A percentile compares a stretch with the other conserved stretches of the same genome.
Conservation (phyloP, 1,140 invertebrate species). For the Ptiloglossa arizonensis region DNA sequence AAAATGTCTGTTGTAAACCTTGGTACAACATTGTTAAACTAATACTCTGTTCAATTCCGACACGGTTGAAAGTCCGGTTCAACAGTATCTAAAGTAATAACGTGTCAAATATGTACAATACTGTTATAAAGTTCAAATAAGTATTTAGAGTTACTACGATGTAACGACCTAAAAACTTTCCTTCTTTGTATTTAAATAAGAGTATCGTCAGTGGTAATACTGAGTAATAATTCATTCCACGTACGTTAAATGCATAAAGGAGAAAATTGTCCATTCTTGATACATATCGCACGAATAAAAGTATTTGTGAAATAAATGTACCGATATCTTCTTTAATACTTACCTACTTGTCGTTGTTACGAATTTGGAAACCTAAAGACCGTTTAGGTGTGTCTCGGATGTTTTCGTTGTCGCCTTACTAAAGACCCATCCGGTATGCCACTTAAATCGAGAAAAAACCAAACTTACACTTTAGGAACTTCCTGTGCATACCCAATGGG, state of each 20-base stretch:
- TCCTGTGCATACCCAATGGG: conserved; percentile 36
- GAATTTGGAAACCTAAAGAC: background rate
- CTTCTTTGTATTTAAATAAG: conserved; percentile 8
- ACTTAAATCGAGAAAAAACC: conserved; percentile 36
- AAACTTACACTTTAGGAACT: conserved; percentile 46
- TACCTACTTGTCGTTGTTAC: background rate
- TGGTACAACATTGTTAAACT: background rate
- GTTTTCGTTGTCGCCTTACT: conserved; percentile 13
- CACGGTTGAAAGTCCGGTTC: conserved; percentile 4
- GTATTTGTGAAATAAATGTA: background rate
- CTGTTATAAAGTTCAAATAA: background rate
- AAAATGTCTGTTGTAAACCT: background rate
- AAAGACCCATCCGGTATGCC: conserved; percentile 31
- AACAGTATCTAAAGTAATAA: background rate
- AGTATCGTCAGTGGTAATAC: conserved; percentile 1
- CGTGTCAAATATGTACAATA: conserved; percentile 28
- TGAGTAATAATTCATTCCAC: conserved; percentile 11
- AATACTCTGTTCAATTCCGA: background rate
- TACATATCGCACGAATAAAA: conserved; percentile 42
- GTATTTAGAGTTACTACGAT: background rate
- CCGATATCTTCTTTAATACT: background rate
- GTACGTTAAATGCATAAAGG: background rate
- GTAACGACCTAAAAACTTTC: conserved; percentile 2
- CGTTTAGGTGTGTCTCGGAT: background rate
- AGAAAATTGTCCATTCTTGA: conserved; percentile 29